These are phyloP conservation scores for Neelides folsomi DNA, from an alignment of 2,888 invertebrate species.

Conservation along the genomic window DNA sequence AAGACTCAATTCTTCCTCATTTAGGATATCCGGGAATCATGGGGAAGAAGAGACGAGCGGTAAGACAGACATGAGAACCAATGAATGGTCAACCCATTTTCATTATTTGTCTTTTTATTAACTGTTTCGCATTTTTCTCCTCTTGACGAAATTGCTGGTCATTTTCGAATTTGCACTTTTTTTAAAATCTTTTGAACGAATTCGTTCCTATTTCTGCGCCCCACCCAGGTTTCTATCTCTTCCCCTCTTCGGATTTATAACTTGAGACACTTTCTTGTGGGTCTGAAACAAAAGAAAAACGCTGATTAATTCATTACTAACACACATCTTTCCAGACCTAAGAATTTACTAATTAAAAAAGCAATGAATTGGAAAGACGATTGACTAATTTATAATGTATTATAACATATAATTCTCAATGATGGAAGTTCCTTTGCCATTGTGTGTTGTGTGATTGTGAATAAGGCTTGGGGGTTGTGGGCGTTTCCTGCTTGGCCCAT, in stretches of 20 bases:
- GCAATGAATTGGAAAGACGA: background rate
- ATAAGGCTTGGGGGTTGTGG: conserved; percentile 22
- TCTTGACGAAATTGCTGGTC: conserved; percentile 1
- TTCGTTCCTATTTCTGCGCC: conserved; percentile 9
- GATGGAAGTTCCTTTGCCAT: too few relatives aligned
- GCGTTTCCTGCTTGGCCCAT: conserved; percentile 22
- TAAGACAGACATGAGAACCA: conserved; percentile 6
- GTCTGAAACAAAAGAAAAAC: too few relatives aligned
- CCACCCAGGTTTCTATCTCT: conserved; percentile 12
- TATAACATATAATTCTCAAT: too few relatives aligned
- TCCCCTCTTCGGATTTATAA: background rate
- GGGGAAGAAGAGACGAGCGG: conserved; percentile 8
- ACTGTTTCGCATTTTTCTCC: background rate
- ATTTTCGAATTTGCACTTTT: conserved; percentile 13
- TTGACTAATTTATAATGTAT: too few relatives aligned
- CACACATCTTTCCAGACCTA: too few relatives aligned
- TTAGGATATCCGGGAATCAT: conserved; percentile 11
- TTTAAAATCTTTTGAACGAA: too few relatives aligned
- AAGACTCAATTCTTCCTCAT: conserved; percentile 1
- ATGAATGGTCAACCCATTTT: background rate
- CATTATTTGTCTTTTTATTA: conserved; percentile 1
- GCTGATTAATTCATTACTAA: too few relatives aligned
- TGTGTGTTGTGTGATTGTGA: conserved; percentile 8
- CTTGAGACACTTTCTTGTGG: too few relatives aligned
- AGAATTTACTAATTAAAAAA: too few relatives aligned